Evolutionary conservation across 92 coral and sea anemone species (phyloP).

Genomic region (Muricea muricata): DNA sequence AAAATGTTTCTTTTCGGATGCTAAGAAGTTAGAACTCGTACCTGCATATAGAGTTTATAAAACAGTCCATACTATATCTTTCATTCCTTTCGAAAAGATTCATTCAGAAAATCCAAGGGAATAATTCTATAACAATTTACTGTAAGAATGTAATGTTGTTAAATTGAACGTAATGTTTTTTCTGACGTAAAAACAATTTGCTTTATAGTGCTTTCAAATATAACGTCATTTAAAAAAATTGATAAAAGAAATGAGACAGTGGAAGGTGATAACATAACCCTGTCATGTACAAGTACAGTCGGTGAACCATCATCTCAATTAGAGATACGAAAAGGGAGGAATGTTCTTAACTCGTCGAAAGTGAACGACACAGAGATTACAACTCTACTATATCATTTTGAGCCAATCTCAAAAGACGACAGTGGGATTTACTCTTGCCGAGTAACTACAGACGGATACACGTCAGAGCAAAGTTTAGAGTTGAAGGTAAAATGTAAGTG

Average conservation of each 20-base stretch:
- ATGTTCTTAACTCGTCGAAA: neutral
- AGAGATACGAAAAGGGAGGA: neutral
- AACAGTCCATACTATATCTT: too few species aligned
- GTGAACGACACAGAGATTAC: neutral
- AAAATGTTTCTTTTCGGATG: too few species aligned
- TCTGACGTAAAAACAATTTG: neutral
- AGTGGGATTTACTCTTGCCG: slow-evolving; percentile 21
- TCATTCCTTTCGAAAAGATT: too few species aligned
- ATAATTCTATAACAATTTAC: too few species aligned
- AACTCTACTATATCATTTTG: neutral
- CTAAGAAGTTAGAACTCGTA: too few species aligned
- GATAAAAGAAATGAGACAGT: neutral
- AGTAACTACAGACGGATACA: slow-evolving; percentile 4
- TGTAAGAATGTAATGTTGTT: neutral
- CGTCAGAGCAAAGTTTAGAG: neutral
- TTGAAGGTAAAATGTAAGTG: slow-evolving; percentile 29
- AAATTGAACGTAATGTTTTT: neutral
- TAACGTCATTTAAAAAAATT: slow-evolving; percentile 18
- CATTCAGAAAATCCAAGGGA: too few species aligned
- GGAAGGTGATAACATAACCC: slow-evolving; percentile 13
- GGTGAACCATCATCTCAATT: slow-evolving; percentile 13
- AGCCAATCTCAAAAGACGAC: neutral
- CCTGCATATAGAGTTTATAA: too few species aligned
- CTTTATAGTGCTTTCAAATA: slow-evolving; percentile 29
- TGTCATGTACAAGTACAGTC: slow-evolving; percentile 20